A percentile compares a stretch with the other conserved stretches of the same genome.
These are phyloP conservation scores for Anseranas semipalmata DNA, from an alignment of 2,113 vertebrate species.

Conservation along the genomic window DNA sequence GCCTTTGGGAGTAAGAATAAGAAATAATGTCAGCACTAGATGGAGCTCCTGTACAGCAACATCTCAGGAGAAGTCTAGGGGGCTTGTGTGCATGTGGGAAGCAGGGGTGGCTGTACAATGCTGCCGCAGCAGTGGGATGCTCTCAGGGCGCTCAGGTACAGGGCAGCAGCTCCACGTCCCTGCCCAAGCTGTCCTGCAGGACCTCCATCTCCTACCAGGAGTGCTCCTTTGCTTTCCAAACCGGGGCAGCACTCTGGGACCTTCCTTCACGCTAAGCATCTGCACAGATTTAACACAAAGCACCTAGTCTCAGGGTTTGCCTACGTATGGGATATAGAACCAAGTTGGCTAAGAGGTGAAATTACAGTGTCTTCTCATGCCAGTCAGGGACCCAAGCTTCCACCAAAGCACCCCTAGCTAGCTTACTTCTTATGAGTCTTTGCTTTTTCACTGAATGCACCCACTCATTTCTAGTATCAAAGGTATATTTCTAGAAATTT, in stretches of 20 bases:
- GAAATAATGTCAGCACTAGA: conserved; percentile 14
- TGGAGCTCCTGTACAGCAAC: conserved; percentile 51
- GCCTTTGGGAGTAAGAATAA: neutral
- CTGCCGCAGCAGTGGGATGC: rapidly evolving
- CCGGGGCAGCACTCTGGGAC: rapidly evolving
- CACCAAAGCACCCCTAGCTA: neutral
- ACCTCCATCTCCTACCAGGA: neutral
- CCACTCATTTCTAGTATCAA: neutral
- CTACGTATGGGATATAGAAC: neutral
- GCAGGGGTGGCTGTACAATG: neutral
- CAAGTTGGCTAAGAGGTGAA: neutral
- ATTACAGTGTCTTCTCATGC: neutral
- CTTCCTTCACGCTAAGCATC: neutral
- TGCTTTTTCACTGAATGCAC: neutral
- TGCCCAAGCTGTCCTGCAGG: rapidly evolving
- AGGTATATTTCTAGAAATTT: neutral
- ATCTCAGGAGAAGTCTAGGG: neutral
- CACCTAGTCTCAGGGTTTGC: neutral
- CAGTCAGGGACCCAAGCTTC: rapidly evolving
- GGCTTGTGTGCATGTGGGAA: neutral
- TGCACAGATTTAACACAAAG: rapidly evolving
- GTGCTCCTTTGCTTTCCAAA: neutral
- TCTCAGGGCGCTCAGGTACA: neutral
- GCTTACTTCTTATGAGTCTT: rapidly evolving
- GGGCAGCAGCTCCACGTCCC: neutral